Evolutionary conservation across 2,113 vertebrate species (phyloP).

Genomic region (Oceanites oceanicus): DNA sequence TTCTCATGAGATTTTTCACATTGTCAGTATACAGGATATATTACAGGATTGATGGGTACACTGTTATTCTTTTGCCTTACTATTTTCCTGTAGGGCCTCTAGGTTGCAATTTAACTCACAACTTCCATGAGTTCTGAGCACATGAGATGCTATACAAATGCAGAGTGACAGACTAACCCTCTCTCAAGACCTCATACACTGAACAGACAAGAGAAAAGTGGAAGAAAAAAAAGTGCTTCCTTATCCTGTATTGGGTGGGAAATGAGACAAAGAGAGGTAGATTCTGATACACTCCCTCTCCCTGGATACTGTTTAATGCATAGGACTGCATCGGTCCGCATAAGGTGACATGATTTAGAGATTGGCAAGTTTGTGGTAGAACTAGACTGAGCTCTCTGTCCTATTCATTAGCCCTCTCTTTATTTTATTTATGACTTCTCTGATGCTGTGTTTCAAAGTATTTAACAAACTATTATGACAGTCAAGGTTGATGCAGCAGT

Average conservation of each 20-base stretch:
- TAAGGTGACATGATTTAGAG: neutral
- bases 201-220: neutral
- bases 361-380: neutral
- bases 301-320: neutral
- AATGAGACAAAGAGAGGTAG: neutral
- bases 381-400: neutral
- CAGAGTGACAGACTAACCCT: neutral
- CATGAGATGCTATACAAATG: fast-evolving
- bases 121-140: neutral
- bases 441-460: neutral
- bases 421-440: neutral
- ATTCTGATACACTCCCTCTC: neutral
- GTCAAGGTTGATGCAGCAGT: neutral
- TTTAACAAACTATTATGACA: neutral
- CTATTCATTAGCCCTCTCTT: neutral
- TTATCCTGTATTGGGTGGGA: neutral
- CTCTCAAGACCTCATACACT: neutral
- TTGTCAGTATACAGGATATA: neutral
- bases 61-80: neutral
- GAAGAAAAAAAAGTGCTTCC: neutral
- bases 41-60: neutral
- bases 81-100: neutral
- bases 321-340: too few species aligned
- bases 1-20: neutral
- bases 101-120: neutral